Percentiles rank a stretch among this genome's conserved stretches.
Evolutionary conservation across 2,797 vertebrate species (phyloP).

Genomic region (Zalophus californianus): DNA sequence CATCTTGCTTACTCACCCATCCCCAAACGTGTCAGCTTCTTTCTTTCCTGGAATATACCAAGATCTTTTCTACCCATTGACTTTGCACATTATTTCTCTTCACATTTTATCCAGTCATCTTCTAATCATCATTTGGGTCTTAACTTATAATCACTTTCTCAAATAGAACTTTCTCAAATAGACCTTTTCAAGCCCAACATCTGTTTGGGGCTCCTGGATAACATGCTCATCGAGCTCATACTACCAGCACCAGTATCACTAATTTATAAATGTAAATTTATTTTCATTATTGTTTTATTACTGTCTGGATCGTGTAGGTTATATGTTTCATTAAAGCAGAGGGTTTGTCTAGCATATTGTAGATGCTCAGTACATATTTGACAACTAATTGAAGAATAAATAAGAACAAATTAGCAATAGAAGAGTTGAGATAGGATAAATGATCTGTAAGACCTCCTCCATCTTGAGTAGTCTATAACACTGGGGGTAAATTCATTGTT

Average conservation of each 20-base stretch:
- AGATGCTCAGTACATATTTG: conserved; percentile 29
- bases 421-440: conserved; percentile 35
- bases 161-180: conserved; percentile 4
- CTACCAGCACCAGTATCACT: not conserved
- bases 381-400: conserved; percentile 50
- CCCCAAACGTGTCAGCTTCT: not conserved
- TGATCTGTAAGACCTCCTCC: not conserved
- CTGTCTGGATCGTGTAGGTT: not conserved
- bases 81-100: not conserved
- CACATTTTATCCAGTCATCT: not conserved
- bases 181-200: not conserved
- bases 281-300: conserved; percentile 29
- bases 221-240: not conserved
- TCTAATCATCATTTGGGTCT: not conserved
- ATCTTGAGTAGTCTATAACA: not conserved
- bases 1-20: not conserved
- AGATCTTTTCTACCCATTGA: not conserved
- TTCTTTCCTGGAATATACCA: not conserved
- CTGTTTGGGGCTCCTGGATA: not conserved
- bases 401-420: conserved; percentile 47
- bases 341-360: not conserved
- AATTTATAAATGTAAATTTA: not conserved
- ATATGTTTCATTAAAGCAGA: not conserved
- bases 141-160: conserved; percentile 18
- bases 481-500: not conserved